Conservation (phyloP, 2,888 invertebrate genomes). For the Argyresthia goedartella region DNA sequence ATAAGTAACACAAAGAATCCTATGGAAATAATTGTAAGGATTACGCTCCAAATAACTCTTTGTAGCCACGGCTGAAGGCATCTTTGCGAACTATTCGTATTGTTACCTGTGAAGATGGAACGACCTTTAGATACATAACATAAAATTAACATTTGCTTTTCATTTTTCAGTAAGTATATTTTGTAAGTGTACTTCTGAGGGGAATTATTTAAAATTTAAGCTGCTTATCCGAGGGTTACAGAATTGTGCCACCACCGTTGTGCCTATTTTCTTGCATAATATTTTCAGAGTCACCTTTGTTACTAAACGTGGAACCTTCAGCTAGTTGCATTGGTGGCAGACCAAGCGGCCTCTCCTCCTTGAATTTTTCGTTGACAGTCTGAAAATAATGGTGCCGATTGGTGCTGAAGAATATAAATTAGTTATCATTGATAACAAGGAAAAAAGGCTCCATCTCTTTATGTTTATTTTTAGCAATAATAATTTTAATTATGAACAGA, state of each 20-base stretch:
- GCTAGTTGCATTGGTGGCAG: conserved; percentile 57
- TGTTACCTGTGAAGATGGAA: conserved; percentile 26
- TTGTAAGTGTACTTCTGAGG: no score
- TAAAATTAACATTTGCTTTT: background rate
- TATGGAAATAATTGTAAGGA: conserved; percentile 27
- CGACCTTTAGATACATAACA: conserved; percentile 1
- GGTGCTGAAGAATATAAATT: no score
- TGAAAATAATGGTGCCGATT: conserved; percentile 18
- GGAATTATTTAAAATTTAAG: no score
- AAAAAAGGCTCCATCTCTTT: no score
- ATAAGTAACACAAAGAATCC: conserved; percentile 10
- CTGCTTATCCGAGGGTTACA: no score
- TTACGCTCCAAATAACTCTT: conserved; percentile 27
- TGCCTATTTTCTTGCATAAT: background rate
- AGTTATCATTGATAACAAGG: no score
- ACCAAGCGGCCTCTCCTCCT: conserved; percentile 31
- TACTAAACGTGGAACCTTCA: conserved; percentile 20
- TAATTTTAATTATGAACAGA: no score
- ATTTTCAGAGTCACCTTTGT: background rate
- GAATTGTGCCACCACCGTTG: no score
- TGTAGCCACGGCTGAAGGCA: conserved; percentile 30
- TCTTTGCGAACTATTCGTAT: conserved; percentile 21
- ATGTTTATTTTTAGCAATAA: no score
- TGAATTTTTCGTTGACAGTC: conserved; percentile 29
- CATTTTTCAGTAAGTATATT: no score